Evolutionary conservation across 2,888 invertebrate genomes (phyloP), one percentile per base, ranked within the genome.

Genomic region (Tridacna crocea): DNA sequence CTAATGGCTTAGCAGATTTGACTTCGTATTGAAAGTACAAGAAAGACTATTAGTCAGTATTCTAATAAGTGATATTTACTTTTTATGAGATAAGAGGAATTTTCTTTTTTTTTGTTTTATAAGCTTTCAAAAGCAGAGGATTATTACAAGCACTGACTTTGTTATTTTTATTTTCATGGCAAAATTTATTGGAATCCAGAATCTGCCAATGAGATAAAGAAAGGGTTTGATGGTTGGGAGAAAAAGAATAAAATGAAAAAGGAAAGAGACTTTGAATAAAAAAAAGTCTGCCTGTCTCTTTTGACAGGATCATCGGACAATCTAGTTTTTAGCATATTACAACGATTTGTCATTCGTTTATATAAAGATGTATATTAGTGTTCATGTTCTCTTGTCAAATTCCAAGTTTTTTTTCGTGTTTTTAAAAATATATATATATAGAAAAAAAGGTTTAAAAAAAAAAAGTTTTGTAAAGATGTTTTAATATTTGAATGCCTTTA

Each of bases 241-340:
- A 19, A 24, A 61, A 3, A 22, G 6, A 24, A 61, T 13, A 8
- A 51, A 51, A 70, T 22, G 51, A 51, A 51, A 70, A 47, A 70
- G 63, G 60, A 55, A 70, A 60, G 75, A 79, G 36, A 36, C 36
- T 36, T 36, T 36, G 36, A 36, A n/a, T n/a, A n/a, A n/a, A 36
- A 36, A 36, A 36, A 36, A 36, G 83, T 88, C 85, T 86, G 84
- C 72, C 61, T 77, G 78, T 79, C 65, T 77, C 36, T 81, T 70
- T 84, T 79, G 72, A 81, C 73, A 87, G 79, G 85, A 87, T 85
- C 83, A 81, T 81, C 84, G 72, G 91, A 91, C 90, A 91, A 91
- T 92, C 92, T 91, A 90, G 90, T 90, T 91, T 51, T 89, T 88
- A 90, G 88, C 83, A 85, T 82, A 85, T 91, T 87, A 89, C 89